Base-by-base conservation (phyloP, 2,888 invertebrate species). In the Invenusta paracnida region DNA sequence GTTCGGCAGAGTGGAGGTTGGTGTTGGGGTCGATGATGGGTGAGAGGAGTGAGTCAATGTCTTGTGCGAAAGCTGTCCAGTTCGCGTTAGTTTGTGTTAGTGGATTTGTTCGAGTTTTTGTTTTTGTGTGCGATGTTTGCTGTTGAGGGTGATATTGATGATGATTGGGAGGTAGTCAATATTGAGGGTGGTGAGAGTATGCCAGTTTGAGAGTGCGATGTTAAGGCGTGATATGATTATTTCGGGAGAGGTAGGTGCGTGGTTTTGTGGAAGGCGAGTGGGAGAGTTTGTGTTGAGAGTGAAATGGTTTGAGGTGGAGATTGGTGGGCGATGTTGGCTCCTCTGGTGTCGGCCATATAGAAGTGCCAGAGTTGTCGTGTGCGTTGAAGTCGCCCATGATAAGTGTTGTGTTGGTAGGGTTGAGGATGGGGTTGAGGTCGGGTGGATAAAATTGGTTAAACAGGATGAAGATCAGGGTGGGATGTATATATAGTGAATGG, bases 11-110 rank as follows among this genome's bases (percentile, higher is more conserved):
- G 73, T 73, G 73, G 11, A 5, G 73, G 25, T 73, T 25, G 2
- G 27, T 73, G 73, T 23, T 73, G 73, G 73, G 73, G 73, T 73
- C 73, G 23, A 73, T 73, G 73, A 73, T 73, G 73, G 73, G 27
- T 13, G 73, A 73, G 73, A 73, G 73, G 73, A 73, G 73, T 5
- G 73, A 13, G 73, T 73, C 73, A 23, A 73, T 73, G 73, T 73
- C 27, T 73, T 73, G 73, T 73, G 73, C 23, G 73, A 73, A 73
- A 73, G 48, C 48, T 48, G 17, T 23, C 73, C 17, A 23, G 17
- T 73, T 73, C 27, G 11, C 23, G 5, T 5, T 73, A 73, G 23
- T 23, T 73, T 73, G 73, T 73, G 17, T 23, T 13, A 5, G 73
- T 73, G 5, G 73, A 23, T 23, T 73, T 73, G 73, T 73, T 73